Evolutionary conservation across 1,140 invertebrate genomes (phyloP).

Genomic region (Eciton burchellii): DNA sequence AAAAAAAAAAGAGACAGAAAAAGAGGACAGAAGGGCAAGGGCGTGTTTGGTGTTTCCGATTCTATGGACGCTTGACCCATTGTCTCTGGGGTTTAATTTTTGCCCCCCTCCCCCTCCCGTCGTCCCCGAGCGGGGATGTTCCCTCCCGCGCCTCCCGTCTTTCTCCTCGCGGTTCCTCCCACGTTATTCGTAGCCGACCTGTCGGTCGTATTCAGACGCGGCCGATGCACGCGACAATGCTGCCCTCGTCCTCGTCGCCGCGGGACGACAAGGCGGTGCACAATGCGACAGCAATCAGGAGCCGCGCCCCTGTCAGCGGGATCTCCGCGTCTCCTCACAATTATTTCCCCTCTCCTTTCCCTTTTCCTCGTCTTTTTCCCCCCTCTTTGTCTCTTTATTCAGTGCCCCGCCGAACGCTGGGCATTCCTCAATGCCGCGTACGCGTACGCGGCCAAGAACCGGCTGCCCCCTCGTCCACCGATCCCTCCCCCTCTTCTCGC

Average conservation of each 20-base stretch:
- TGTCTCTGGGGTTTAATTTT: constrained; percentile 85
- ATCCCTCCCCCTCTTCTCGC: neutral
- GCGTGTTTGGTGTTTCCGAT: constrained; percentile 83
- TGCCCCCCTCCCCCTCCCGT: constrained; percentile 68
- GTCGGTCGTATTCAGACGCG: constrained; percentile 75
- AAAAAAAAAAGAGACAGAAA: neutral
- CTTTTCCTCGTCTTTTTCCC: constrained; percentile 58
- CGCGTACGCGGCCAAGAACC: constrained; percentile 51
- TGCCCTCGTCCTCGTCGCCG: constrained; percentile 67
- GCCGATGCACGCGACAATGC: constrained; percentile 78
- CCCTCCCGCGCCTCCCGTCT: constrained; percentile 40
- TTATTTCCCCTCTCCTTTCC: constrained; percentile 59
- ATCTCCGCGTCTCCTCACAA: constrained; percentile 69
- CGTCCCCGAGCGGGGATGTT: neutral
- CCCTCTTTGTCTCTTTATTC: constrained; percentile 66
- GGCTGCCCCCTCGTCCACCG: too few species aligned
- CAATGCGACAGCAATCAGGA: constrained; percentile 85
- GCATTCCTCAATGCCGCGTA: constrained; percentile 65
- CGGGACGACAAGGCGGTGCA: constrained; percentile 75
- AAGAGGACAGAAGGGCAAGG: constrained; percentile 75
- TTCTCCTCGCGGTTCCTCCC: constrained; percentile 66
- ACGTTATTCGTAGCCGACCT: constrained; percentile 76
- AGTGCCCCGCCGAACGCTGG: constrained; percentile 65
- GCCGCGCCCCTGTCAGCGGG: constrained; percentile 84
- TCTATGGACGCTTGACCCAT: constrained; percentile 85